Evolutionary conservation across 64 coral and sea anemone genomes (phyloP).

Genomic region (Actinia equina): DNA sequence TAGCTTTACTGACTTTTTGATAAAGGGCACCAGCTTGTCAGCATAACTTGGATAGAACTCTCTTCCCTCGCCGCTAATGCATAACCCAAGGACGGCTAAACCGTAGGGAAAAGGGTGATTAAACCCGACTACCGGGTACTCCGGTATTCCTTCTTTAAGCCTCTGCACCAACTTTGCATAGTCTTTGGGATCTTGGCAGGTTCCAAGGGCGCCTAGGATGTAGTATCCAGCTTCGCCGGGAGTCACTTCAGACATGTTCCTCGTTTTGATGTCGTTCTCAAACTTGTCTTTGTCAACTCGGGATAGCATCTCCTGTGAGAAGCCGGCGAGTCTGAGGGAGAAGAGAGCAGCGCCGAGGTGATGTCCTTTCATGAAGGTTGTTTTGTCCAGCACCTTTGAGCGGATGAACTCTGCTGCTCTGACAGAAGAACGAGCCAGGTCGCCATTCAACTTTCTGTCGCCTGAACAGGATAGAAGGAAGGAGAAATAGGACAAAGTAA

Average conservation of each 20-base stretch:
- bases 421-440: slow-evolving; percentile 22
- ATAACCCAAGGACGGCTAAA: slow-evolving; percentile 28
- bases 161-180: slow-evolving; percentile 26
- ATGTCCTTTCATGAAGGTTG: slow-evolving; percentile 6
- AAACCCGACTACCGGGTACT: slow-evolving; percentile 27
- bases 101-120: slow-evolving; percentile 42
- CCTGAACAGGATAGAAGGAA: background rate
- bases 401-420: slow-evolving; percentile 30
- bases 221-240: background rate
- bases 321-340: slow-evolving; percentile 30
- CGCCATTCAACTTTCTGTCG: slow-evolving; percentile 3
- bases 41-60: background rate
- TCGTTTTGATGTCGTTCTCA: background rate
- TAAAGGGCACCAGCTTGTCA: background rate
- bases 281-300: background rate
- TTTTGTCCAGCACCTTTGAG: slow-evolving; percentile 19
- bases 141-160: slow-evolving; percentile 1
- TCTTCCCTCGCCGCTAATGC: background rate
- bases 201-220: slow-evolving; percentile 16
- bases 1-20: background rate
- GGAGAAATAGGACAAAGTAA: background rate
- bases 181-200: slow-evolving; percentile 23
- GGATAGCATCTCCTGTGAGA: slow-evolving; percentile 8
- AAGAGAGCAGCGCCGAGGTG: background rate
- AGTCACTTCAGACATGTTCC: background rate